phyloP scores from a whole-genome alignment of 2,888 invertebrate species.

The Julus scanicus region DNA sequence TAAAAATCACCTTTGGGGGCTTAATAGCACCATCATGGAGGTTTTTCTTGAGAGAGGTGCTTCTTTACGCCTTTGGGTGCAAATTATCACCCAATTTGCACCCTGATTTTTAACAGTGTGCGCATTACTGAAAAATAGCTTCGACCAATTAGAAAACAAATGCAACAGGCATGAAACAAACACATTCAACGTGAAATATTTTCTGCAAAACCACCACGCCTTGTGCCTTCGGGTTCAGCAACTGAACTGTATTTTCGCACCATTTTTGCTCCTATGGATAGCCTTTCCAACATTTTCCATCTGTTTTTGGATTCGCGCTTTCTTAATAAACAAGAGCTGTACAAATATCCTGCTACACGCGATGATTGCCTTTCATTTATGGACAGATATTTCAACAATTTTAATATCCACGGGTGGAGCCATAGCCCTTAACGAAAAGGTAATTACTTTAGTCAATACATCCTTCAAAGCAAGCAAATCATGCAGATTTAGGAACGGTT shows the following conservation, averaged over 20 bases:
- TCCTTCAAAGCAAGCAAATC: too few relatives aligned
- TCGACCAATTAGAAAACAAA: neutral
- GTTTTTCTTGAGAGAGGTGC: too few relatives aligned
- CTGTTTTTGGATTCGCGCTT: neutral
- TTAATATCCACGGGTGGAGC: neutral
- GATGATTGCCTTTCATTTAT: neutral
- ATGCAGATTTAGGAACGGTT: too few relatives aligned
- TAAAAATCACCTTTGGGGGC: too few relatives aligned
- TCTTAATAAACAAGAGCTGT: neutral
- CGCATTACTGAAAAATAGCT: neutral
- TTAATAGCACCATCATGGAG: too few relatives aligned
- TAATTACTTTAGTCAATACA: neutral
- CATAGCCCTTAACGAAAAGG: neutral
- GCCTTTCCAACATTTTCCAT: neutral
- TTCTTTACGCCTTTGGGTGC: too few relatives aligned
- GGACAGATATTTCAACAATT: neutral
- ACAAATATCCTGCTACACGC: neutral
- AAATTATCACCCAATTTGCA: too few relatives aligned
- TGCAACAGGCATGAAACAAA: neutral
- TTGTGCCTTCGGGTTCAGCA: neutral
- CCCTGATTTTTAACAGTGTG: too few relatives aligned
- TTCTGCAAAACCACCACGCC: neutral
- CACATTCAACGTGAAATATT: neutral
- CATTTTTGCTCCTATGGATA: neutral
- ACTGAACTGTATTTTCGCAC: slow-evolving; percentile 2